phyloP scores from a whole-genome alignment of 2,797 vertebrate species.

The Takifugu ocellatus region DNA sequence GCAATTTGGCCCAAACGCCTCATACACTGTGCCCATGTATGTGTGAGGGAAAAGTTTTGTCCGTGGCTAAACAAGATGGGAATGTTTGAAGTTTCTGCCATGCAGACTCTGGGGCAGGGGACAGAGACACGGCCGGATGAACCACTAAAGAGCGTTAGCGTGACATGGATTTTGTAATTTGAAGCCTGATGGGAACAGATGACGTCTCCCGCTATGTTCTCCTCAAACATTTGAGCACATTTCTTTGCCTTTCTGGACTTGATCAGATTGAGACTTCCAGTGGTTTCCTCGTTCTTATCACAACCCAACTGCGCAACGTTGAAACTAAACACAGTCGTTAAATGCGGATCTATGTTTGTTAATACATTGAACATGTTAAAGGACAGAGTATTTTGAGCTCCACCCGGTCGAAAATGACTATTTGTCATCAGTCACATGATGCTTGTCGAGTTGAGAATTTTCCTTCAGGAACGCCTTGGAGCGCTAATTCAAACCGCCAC shows the following conservation, averaged over 20 bases:
- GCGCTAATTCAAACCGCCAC: constrained; percentile 15
- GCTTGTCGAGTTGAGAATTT: constrained; percentile 2
- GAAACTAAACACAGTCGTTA: constrained; percentile 23
- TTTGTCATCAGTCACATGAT: constrained; percentile 6
- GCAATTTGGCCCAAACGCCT: constrained; percentile 5
- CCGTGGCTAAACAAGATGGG: background rate
- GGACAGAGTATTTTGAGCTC: constrained; percentile 4
- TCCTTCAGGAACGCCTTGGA: background rate
- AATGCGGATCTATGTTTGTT: constrained; percentile 31
- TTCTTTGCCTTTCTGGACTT: constrained; percentile 7
- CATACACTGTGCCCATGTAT: constrained; percentile 17
- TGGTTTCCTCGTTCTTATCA: constrained; percentile 11
- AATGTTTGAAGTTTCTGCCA: constrained; percentile 15
- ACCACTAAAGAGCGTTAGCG: constrained; percentile 33
- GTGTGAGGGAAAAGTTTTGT: too few species aligned
- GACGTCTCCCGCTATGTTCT: constrained; percentile 4
- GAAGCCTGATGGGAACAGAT: constrained; percentile 6
- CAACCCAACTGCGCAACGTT: constrained; percentile 11
- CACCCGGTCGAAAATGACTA: constrained; percentile 2
- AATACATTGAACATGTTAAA: constrained; percentile 8
- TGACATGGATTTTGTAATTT: constrained; percentile 16
- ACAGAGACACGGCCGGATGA: constrained; percentile 2
- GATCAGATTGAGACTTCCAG: constrained; percentile 6
- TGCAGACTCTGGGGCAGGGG: background rate
- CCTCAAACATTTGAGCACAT: constrained; percentile 2